phyloP scores from a whole-genome alignment of 2,888 invertebrate genomes.

The Cataglyphis altisquamis region DNA sequence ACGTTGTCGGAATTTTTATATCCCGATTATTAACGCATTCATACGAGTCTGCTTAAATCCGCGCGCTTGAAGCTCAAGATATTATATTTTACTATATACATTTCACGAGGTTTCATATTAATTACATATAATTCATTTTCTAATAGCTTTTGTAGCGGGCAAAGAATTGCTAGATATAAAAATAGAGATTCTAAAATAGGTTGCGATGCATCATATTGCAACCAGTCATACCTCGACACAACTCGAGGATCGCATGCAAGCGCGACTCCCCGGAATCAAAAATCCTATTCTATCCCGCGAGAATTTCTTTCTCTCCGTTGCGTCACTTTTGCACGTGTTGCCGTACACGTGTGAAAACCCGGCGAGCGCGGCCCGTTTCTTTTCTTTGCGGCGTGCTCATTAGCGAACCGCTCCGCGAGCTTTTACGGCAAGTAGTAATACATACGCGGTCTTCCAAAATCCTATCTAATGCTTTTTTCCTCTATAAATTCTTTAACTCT shows the following conservation, averaged over 20 bases:
- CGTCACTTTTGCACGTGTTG: slow-evolving; percentile 62
- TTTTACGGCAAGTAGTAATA: slow-evolving; percentile 20
- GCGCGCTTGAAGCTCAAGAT: neutral
- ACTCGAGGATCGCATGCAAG: slow-evolving; percentile 13
- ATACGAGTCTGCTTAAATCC: neutral
- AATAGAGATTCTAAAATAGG: neutral
- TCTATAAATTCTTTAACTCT: neutral
- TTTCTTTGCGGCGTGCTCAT: slow-evolving; percentile 45
- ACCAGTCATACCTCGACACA: neutral
- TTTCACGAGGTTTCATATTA: neutral
- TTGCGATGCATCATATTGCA: neutral
- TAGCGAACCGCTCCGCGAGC: slow-evolving; percentile 25
- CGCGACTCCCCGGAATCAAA: slow-evolving; percentile 33
- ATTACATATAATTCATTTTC: neutral
- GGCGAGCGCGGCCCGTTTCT: slow-evolving; percentile 42
- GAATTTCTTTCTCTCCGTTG: slow-evolving; percentile 62
- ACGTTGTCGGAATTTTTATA: neutral
- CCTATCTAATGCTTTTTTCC: neutral
- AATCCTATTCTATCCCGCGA: slow-evolving; percentile 43
- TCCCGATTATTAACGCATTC: neutral
- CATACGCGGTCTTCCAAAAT: neutral
- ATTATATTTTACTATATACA: neutral
- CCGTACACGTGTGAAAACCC: slow-evolving; percentile 66
- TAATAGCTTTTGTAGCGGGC: neutral
- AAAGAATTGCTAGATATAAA: neutral